These are phyloP conservation scores for Trachelipus rathkii DNA, from an alignment of 1,140 invertebrate species.

Conservation along the genomic window DNA sequence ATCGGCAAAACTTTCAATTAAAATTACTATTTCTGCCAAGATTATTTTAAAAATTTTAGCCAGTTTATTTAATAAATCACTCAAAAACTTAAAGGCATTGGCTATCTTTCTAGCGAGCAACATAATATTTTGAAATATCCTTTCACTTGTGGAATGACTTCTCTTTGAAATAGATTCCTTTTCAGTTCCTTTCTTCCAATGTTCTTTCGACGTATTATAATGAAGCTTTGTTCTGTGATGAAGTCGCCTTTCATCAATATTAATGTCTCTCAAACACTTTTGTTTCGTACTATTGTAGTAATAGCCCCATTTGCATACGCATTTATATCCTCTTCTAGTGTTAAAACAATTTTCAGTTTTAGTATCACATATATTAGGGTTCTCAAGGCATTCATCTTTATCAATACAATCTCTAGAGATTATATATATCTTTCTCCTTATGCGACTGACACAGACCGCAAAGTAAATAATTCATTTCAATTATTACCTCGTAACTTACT, in stretches of 20 bases:
- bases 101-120: too few relatives aligned
- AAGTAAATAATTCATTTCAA: neutral
- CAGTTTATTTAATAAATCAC: too few relatives aligned
- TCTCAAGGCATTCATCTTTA: neutral
- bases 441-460: neutral
- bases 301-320: neutral
- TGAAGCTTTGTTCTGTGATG: neutral
- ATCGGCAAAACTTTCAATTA: too few relatives aligned
- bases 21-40: too few relatives aligned
- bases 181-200: neutral
- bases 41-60: too few relatives aligned
- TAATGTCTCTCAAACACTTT: neutral
- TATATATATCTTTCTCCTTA: neutral
- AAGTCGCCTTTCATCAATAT: neutral
- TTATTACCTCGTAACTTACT: neutral
- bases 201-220: neutral
- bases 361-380: neutral
- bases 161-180: neutral
- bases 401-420: neutral
- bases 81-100: too few relatives aligned
- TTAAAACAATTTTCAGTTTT: constrained; percentile 3
- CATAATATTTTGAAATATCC: too few relatives aligned
- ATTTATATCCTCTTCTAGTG: neutral
- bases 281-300: neutral
- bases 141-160: too few relatives aligned